phyloP scores from a whole-genome alignment of 2,797 vertebrate species.

The Xenopus petersii region DNA sequence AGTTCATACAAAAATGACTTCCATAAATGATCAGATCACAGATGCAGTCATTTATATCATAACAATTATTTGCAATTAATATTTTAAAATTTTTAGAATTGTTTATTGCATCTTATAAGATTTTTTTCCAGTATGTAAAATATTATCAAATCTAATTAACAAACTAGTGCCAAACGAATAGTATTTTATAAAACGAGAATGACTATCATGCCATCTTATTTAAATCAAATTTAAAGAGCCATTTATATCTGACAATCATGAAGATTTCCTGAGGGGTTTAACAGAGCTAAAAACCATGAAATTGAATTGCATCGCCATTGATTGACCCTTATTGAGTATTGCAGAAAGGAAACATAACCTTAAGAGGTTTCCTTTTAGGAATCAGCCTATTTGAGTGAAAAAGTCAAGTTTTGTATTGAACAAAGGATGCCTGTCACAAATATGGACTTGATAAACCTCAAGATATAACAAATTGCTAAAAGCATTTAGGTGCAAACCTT shows the following conservation, averaged over 20 bases:
- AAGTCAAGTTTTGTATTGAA: not conserved
- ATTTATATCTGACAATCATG: conserved; percentile 14
- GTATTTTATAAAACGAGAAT: too few relatives aligned
- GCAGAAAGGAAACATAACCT: conserved; percentile 9
- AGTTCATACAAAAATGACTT: too few relatives aligned
- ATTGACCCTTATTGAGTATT: conserved; percentile 10
- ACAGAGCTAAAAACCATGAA: conserved; percentile 7
- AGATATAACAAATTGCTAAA: not conserved
- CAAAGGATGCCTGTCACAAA: not conserved
- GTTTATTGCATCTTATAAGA: too few relatives aligned
- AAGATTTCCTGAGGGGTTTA: conserved; percentile 15
- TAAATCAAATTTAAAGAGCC: conserved; percentile 9
- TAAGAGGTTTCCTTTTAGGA: not conserved
- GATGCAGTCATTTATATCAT: too few relatives aligned
- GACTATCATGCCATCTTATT: not conserved
- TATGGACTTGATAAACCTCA: not conserved
- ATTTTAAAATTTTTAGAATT: too few relatives aligned
- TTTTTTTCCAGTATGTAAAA: too few relatives aligned
- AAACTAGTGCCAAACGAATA: too few relatives aligned
- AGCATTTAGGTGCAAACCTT: too few relatives aligned
- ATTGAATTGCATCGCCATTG: conserved; percentile 20
- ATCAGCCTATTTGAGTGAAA: not conserved
- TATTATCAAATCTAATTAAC: too few relatives aligned
- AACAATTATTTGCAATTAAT: too few relatives aligned
- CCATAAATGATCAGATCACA: too few relatives aligned